Conservation (phyloP, 1,140 invertebrate species). For the Neodiprion lecontei region DNA sequence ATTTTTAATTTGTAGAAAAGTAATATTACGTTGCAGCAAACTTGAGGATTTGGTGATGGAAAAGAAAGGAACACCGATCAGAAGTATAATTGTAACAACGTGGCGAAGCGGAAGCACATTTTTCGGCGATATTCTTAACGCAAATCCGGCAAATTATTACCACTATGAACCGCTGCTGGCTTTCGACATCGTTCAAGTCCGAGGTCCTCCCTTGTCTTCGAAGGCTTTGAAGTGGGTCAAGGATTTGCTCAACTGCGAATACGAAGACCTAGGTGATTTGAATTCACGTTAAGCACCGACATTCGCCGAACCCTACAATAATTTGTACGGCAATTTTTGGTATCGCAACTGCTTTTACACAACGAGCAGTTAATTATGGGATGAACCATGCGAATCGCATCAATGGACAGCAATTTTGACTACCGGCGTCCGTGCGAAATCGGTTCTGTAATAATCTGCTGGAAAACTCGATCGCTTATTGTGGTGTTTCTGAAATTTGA, state of each 20-base stretch:
- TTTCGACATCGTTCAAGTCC: constrained; percentile 80
- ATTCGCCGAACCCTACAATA: too few relatives aligned
- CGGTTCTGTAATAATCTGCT: neutral
- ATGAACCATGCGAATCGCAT: too few relatives aligned
- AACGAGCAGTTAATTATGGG: too few relatives aligned
- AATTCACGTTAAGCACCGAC: too few relatives aligned
- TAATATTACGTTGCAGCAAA: constrained; percentile 42
- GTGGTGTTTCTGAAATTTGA: neutral
- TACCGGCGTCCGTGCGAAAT: neutral
- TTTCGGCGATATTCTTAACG: constrained; percentile 82
- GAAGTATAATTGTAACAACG: constrained; percentile 80
- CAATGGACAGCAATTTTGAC: too few relatives aligned
- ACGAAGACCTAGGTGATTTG: constrained; percentile 67
- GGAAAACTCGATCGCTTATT: constrained; percentile 15
- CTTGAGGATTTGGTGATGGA: constrained; percentile 73
- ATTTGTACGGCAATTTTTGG: too few relatives aligned
- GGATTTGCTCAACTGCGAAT: constrained; percentile 79
- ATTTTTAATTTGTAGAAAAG: neutral
- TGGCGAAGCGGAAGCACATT: constrained; percentile 91
- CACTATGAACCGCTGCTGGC: constrained; percentile 87
- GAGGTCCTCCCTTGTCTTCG: constrained; percentile 70
- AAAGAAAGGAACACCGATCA: constrained; percentile 71
- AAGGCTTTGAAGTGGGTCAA: constrained; percentile 71
- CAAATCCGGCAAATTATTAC: constrained; percentile 85
- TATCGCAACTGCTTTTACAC: neutral